Conservation (phyloP, 2,113 vertebrate species). For the Gambusia holbrooki region DNA sequence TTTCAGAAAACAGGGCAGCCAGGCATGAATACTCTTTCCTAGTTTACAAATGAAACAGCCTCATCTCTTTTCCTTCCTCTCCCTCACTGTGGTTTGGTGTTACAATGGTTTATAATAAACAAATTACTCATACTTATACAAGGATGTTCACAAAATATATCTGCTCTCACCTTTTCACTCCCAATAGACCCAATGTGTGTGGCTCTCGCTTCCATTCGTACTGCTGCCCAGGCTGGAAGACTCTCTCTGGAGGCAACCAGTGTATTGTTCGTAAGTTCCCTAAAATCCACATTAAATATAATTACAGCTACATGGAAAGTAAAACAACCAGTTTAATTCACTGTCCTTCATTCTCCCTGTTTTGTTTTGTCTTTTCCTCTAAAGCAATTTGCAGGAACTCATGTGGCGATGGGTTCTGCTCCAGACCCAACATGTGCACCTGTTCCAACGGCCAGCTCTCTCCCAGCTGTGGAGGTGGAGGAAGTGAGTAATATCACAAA, state of each 20-base stretch:
- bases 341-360: not conserved
- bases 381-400: slow-evolving; percentile 93
- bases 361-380: not conserved
- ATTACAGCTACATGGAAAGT: not conserved
- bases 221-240: slow-evolving; percentile 99
- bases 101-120: too few species aligned
- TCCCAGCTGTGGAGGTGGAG: slow-evolving; percentile 86
- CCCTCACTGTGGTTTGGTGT: not conserved
- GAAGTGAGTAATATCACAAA: slow-evolving; percentile 75
- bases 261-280: slow-evolving; percentile 97
- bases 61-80: slow-evolving; percentile 1
- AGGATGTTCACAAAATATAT: slow-evolving; percentile 40
- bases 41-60: slow-evolving; percentile 58
- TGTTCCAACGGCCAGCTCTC: slow-evolving; percentile 91
- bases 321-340: not conserved
- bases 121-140: slow-evolving; percentile 22
- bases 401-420: slow-evolving; percentile 92
- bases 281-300: slow-evolving; percentile 14
- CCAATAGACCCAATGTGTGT: slow-evolving; percentile 92
- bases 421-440: slow-evolving; percentile 93
- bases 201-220: slow-evolving; percentile 98
- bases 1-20: slow-evolving; percentile 36
- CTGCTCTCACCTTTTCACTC: slow-evolving; percentile 46
- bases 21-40: slow-evolving; percentile 14
- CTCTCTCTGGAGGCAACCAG: slow-evolving; percentile 95